These are phyloP conservation scores for Platycheirus albimanus DNA, from an alignment of 2,888 invertebrate genomes.

Conservation along the genomic window DNA sequence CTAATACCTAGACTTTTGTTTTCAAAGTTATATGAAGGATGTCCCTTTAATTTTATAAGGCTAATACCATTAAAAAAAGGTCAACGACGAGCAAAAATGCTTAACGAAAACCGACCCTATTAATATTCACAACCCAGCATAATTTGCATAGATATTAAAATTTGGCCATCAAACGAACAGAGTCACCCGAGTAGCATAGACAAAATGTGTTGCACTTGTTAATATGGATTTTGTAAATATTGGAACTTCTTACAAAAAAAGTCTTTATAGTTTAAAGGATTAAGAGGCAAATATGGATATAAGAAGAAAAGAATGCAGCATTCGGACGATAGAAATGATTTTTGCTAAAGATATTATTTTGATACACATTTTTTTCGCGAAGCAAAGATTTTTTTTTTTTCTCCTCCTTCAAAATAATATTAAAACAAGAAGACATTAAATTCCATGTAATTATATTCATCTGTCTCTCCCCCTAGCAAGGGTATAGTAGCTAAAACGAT, in stretches of 20 bases:
- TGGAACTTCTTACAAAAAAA: too few relatives aligned
- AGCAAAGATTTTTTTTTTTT: neutral
- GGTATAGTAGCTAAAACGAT: constrained; percentile 41
- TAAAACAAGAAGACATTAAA: constrained; percentile 39
- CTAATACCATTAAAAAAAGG: constrained; percentile 44
- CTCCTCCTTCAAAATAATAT: neutral
- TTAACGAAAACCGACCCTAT: constrained; percentile 48
- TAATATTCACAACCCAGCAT: constrained; percentile 69
- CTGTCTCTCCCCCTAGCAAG: constrained; percentile 27
- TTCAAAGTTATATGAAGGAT: constrained; percentile 1
- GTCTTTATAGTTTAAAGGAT: too few relatives aligned
- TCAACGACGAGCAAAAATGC: constrained; percentile 49
- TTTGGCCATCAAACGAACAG: constrained; percentile 62
- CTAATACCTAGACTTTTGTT: neutral
- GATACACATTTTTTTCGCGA: too few relatives aligned
- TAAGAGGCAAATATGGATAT: neutral
- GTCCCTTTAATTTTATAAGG: constrained; percentile 31
- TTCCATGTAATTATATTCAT: constrained; percentile 49
- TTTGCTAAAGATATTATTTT: too few relatives aligned
- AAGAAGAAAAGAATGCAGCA: too few relatives aligned
- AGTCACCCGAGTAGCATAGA: constrained; percentile 40
- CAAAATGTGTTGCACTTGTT: constrained; percentile 65
- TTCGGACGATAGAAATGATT: too few relatives aligned
- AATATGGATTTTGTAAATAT: constrained; percentile 18
- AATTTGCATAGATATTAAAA: constrained; percentile 73